Base-by-base conservation (phyloP, 2,113 vertebrate genomes). In the Polypterus senegalus region DNA sequence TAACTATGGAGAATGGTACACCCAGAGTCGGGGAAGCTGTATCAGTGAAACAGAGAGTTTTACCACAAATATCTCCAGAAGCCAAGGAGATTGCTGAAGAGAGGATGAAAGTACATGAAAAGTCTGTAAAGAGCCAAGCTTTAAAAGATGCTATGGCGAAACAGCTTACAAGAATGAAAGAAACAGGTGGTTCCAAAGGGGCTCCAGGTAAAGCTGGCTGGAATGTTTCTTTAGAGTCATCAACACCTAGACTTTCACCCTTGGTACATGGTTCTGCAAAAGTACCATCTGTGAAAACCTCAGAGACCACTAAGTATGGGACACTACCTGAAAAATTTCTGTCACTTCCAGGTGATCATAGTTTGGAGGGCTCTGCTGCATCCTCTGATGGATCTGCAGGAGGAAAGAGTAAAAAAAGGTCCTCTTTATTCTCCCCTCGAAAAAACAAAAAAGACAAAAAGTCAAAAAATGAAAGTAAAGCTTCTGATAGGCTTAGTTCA, bases 361-460 rank as follows among this genome's bases (percentile, higher is more conserved):
- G 81, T 2, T 80, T 81, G n/a, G 93, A 97, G 45, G 91, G 91
- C 47, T 98, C 96, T 0, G 80, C 84, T 47, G 91, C 89, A 1
- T 99, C 96, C 0, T 97, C 93, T 0, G 96, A 96, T 55, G 83
- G 89, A 61, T 96, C 93, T 7, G 73, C 76, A 0, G 71, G 87
- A 0, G 84, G 89, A 5, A 98, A 97, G 71, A 92, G 85, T 78
- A 98, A 96, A 71, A 98, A 98, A 63, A 85, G 92, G 9, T 88
- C 84, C 54, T 97, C 95, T 2, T 87, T 99, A 49, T 99, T 98
- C 80, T 99, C 96, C 0, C 94, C 95, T 0, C 88, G 92, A 47
- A 97, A 96, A 73, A 93, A 85, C 63, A 98, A 96, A 75, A 99
- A 97, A 65, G 96, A 97, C 76, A 96, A 97, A 69, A 97, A 97